Conservation (phyloP, 1,140 invertebrate genomes). For the Atta cephalotes region DNA sequence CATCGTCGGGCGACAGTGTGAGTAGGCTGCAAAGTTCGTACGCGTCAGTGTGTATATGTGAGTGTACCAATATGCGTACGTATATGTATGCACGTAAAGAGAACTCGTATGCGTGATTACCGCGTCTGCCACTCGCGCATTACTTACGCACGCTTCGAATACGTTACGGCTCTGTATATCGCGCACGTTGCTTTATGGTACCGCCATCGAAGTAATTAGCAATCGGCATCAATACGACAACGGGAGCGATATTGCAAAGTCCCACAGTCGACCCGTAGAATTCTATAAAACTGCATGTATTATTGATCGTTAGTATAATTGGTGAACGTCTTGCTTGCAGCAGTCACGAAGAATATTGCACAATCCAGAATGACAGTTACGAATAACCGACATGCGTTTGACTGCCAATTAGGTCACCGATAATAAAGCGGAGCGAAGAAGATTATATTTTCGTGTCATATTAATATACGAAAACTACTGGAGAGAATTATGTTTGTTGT, state of each 20-base stretch:
- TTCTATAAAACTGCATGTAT: neutral
- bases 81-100: constrained; percentile 23
- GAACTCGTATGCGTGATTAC: constrained; percentile 65
- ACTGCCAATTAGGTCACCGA: constrained; percentile 22
- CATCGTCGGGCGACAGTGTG: constrained; percentile 42
- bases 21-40: constrained; percentile 61
- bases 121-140: constrained; percentile 36
- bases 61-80: neutral
- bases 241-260: neutral
- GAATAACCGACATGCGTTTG: constrained; percentile 22
- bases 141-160: constrained; percentile 40
- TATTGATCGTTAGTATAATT: constrained; percentile 53
- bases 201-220: constrained; percentile 17
- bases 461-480: too few relatives aligned
- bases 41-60: constrained; percentile 36
- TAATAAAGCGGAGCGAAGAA: neutral
- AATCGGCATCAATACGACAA: constrained; percentile 20
- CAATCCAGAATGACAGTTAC: neutral
- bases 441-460: neutral
- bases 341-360: constrained; percentile 2
- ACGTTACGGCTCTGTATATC: neutral
- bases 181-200: constrained; percentile 1
- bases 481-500: too few relatives aligned
- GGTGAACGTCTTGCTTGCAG: neutral
- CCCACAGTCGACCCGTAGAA: neutral